Evolutionary conservation across 2,888 invertebrate species (phyloP), one percentile per base, ranked within the genome.

Genomic region (Bembecia ichneumoniformis): DNA sequence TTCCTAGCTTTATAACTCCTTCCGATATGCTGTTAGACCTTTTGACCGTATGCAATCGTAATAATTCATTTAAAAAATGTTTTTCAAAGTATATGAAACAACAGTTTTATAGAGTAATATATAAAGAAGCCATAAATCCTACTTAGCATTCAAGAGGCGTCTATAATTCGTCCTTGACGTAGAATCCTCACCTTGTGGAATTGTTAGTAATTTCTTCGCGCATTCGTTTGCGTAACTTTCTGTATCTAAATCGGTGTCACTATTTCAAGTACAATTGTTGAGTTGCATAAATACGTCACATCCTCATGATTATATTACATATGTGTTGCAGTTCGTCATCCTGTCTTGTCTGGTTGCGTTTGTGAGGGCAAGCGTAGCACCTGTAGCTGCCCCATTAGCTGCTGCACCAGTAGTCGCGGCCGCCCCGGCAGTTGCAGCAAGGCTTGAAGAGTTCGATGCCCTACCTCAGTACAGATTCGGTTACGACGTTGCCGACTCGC

Each of bases 391-490:
- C 14, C 58, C 58, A 9, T 46, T 56, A 10, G 66, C 54, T 14
- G 56, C 62, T 36, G 58, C 61, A n/a, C 60, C 56, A 5, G 54
- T 58, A 4, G 62, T 68, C 0, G 52, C 52, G 7, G 74, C 74
- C 3, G 67, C 71, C 1, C 72, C 75, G 0, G 35, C 57, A 10
- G 54, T 72, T 2, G 64, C 73, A 0, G 74, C 73, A 1, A 54
- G 62, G 17, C 59, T 82, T 0, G 84, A 83, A 52, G 77, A 89
- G 52, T 88, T 87, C 60, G 89, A 90, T 63, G 81, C 89, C 0
- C 71, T 82, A 49, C 91, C 91, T 0, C 90, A 89, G 66, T 91
- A 91, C 73, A 68, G 67, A 46, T 83, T 75, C 55, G 82, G 77
- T 35, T 84, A 83, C 56, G 66, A 77, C 48, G 82, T 84, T 14